A percentile compares a stretch with the other conserved stretches of the same genome.
Conservation (phyloP, 2,888 invertebrate species). For the Pherbina coryleti region DNA sequence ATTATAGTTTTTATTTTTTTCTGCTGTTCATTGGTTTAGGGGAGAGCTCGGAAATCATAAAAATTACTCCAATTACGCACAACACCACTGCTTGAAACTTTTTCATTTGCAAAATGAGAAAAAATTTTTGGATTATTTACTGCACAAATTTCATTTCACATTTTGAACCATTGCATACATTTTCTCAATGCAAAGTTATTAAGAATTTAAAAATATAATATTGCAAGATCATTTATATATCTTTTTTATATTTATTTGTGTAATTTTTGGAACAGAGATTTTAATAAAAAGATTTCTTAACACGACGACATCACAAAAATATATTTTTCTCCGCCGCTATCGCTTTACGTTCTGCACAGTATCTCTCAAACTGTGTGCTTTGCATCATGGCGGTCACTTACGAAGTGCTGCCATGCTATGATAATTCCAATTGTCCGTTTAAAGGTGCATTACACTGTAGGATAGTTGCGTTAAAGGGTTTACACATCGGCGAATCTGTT, state of each 20-base stretch:
- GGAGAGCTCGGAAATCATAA: constrained; percentile 10
- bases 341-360: constrained; percentile 45
- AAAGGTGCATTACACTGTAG: background rate
- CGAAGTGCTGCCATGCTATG: background rate
- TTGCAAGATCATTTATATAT: constrained; percentile 18
- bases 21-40: constrained; percentile 12
- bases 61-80: constrained; percentile 52
- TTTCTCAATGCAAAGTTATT: constrained; percentile 22
- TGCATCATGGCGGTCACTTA: constrained; percentile 45
- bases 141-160: constrained; percentile 61
- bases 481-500: too few relatives aligned
- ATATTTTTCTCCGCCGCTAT: constrained; percentile 53
- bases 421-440: background rate
- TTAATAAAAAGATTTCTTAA: constrained; percentile 36
- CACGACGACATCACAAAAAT: constrained; percentile 49
- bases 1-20: constrained; percentile 9
- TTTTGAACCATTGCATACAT: constrained; percentile 51
- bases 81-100: constrained; percentile 48
- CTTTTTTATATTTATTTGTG: constrained; percentile 25
- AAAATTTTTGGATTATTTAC: constrained; percentile 43
- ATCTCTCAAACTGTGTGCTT: constrained; percentile 45
- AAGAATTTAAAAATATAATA: constrained; percentile 18
- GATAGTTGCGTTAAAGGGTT: too few relatives aligned
- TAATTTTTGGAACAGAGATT: constrained; percentile 27
- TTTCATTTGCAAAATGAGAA: constrained; percentile 58